These are phyloP conservation scores for Pachycephala philippinensis DNA, from an alignment of 2,113 vertebrate species.

Conservation along the genomic window DNA sequence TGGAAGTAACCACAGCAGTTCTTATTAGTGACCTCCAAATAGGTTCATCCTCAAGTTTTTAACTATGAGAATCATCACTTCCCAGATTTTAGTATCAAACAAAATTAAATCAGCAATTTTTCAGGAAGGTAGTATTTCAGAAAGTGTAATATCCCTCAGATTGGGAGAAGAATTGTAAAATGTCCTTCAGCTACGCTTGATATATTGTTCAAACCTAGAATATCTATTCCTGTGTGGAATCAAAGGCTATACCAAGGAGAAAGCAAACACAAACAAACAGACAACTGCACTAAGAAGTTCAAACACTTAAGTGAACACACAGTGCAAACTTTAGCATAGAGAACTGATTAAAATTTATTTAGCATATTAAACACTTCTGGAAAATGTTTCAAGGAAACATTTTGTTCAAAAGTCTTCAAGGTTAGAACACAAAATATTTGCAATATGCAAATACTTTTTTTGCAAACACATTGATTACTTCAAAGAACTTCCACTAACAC, in stretches of 20 bases:
- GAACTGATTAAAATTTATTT: slow-evolving; percentile 13
- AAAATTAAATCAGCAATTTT: background rate
- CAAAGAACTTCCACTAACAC: background rate
- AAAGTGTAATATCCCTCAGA: background rate
- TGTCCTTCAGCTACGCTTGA: background rate
- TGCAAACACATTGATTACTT: background rate
- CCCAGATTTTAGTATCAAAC: background rate
- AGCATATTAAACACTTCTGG: background rate
- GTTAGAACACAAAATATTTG: background rate
- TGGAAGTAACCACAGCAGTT: background rate
- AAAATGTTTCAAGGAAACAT: background rate
- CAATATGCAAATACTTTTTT: background rate
- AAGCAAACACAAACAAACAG: background rate
- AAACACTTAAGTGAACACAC: background rate
- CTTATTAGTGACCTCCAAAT: background rate
- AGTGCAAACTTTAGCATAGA: background rate
- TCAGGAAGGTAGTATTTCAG: background rate
- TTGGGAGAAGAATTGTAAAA: background rate
- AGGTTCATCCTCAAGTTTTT: background rate
- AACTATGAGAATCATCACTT: background rate
- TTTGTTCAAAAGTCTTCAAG: background rate
- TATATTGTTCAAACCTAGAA: background rate
- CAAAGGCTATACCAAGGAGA: background rate
- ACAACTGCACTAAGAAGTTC: background rate
- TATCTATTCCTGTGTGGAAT: background rate